Base-by-base conservation (phyloP, 2,113 vertebrate genomes). In the Archocentrus centrarchus region DNA sequence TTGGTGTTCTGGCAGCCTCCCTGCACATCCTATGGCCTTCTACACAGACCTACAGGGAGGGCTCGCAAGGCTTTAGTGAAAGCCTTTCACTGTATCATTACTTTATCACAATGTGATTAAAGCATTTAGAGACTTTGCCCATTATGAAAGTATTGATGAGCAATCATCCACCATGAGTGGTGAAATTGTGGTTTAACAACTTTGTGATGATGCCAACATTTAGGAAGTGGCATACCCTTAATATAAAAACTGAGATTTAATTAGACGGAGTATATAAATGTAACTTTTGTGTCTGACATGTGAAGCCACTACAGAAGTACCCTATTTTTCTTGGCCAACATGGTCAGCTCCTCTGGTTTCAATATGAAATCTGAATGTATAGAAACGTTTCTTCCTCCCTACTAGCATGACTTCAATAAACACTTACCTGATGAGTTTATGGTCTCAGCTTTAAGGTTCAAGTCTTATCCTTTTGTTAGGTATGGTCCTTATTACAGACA, bases 31-130 rank as follows among this genome's bases (percentile, higher is more conserved):
- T 70, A 68, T 85, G 58, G 59, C 75, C 68, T n/a, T 59, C 64
- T 85, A 82, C 82, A 50, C 61, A 41, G 50, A 80, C 64, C 60
- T n/a, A 59, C 32, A 47, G 68, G 81, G 66, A 75, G 63, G 10
- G 47, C 70, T 60, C 82, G 90, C 87, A 83, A 24, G 20, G 60
- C 85, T 87, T 85, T 35, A 91, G 70, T 90, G 83, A 77, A 47
- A n/a, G 77, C 50, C 44, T 76, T 20, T 37, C 30, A 53, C 63
- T 24, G 47, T 32, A 77, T 14, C 85, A 68, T 81, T 79, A 64
- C 61, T 58, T 78, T 77, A 37, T 22, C 47, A 6, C 64, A 22
- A 66, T 78, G 77, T 84, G 86, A 90, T 89, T 84, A 87, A 85
- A 88, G 80, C 63, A 63, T 62, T 55, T 58, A 24, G 24, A 24